Conservation (phyloP, 2,797 vertebrate species). For the Phyllotis vaccarum region DNA sequence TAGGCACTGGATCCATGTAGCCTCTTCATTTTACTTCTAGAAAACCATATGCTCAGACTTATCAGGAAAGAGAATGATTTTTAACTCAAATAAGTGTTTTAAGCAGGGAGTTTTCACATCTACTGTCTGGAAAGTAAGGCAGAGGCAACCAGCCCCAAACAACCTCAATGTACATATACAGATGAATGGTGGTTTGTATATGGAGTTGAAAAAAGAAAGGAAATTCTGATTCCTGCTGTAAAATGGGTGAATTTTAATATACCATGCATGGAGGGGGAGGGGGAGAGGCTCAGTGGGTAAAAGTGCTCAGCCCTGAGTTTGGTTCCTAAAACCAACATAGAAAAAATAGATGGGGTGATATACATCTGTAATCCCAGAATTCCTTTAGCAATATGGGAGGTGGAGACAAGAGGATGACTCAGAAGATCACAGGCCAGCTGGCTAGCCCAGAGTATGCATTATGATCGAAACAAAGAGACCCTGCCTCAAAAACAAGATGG, state of each 20-base stretch:
- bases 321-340: background rate
- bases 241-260: background rate
- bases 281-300: background rate
- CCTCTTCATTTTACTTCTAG: background rate
- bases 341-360: background rate
- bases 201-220: background rate
- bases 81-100: background rate
- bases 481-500: background rate
- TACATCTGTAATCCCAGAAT: background rate
- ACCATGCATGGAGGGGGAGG: too few relatives aligned
- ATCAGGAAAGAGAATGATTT: background rate
- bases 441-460: background rate
- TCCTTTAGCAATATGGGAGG: background rate
- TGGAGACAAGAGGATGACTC: background rate
- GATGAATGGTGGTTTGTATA: background rate
- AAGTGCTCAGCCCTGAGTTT: background rate
- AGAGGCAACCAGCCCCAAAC: background rate
- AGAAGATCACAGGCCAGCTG: background rate
- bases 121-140: background rate
- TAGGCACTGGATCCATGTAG: fast-evolving
- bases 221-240: background rate
- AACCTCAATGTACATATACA: background rate
- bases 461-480: background rate
- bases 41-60: background rate
- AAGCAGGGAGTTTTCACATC: background rate